Percentiles rank a stretch among this genome's conserved stretches.
These are phyloP conservation scores for Thaumetopoea pityocampa DNA, from an alignment of 1,140 invertebrate species.

Conservation along the genomic window DNA sequence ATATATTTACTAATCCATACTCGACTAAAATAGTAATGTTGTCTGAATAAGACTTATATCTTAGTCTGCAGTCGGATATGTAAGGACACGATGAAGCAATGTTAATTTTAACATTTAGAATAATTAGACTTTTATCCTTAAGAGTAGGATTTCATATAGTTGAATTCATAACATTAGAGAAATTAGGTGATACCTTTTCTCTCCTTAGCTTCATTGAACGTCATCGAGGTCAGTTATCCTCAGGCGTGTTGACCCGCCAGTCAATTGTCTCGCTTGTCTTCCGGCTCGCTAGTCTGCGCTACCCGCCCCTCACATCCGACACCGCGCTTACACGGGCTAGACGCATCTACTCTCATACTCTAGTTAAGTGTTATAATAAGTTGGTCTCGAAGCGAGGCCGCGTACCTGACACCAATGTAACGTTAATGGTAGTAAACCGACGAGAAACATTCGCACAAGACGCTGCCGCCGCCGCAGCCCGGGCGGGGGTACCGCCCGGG, in stretches of 20 bases:
- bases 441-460: slow-evolving; percentile 47
- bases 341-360: slow-evolving; percentile 47
- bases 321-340: slow-evolving; percentile 52
- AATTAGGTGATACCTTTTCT: slow-evolving; percentile 71
- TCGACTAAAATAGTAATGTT: no score
- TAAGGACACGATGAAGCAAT: slow-evolving; percentile 70
- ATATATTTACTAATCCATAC: no score
- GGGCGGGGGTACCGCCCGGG: slow-evolving; percentile 15
- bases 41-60: slow-evolving; percentile 11
- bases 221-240: slow-evolving; percentile 36
- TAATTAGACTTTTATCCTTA: slow-evolving; percentile 74
- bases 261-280: slow-evolving; percentile 57
- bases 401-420: slow-evolving; percentile 66
- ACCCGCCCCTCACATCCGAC: slow-evolving; percentile 4
- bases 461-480: slow-evolving; percentile 3
- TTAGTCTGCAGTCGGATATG: slow-evolving; percentile 37
- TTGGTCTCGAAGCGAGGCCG: slow-evolving; percentile 50
- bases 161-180: slow-evolving; percentile 72
- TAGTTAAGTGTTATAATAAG: slow-evolving; percentile 47
- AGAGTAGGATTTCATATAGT: slow-evolving; percentile 74
- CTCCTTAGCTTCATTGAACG: slow-evolving; percentile 64
- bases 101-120: slow-evolving; percentile 73
- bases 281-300: slow-evolving; percentile 1
- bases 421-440: slow-evolving; percentile 37
- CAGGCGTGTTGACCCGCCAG: slow-evolving; percentile 50